phyloP scores from a whole-genome alignment of 2,797 vertebrate genomes.

The Etheostoma perlongum region DNA sequence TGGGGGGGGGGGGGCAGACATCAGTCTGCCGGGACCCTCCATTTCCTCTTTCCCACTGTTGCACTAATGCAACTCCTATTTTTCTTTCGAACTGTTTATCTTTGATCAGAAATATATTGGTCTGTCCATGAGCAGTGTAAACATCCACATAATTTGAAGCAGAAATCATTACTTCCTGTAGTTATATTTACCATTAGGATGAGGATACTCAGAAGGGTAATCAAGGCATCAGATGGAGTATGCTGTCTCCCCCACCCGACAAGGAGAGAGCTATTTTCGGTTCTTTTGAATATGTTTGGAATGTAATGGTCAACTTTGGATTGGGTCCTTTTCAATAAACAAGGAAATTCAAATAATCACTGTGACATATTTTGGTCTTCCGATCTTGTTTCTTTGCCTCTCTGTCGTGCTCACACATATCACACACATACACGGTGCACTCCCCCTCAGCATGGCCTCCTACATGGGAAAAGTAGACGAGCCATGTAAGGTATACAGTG shows the following conservation, averaged over 20 bases:
- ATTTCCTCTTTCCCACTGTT: constrained; percentile 89
- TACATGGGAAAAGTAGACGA: constrained; percentile 61
- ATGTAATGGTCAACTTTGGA: constrained; percentile 70
- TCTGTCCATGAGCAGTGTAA: constrained; percentile 83
- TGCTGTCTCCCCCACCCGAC: background rate
- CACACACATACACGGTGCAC: constrained; percentile 15
- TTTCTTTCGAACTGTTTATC: constrained; percentile 87
- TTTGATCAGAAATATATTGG: constrained; percentile 90
- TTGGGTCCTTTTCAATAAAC: constrained; percentile 81
- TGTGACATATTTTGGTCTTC: constrained; percentile 60
- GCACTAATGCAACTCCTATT: constrained; percentile 84
- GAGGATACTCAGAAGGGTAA: constrained; percentile 78
- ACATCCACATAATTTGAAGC: constrained; percentile 86
- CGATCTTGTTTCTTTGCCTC: constrained; percentile 24
- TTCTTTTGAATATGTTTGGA: constrained; percentile 80
- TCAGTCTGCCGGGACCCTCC: constrained; percentile 86
- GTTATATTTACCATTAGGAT: constrained; percentile 82
- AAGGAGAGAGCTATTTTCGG: constrained; percentile 27
- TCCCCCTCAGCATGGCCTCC: constrained; percentile 47
- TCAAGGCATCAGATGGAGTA: constrained; percentile 75
- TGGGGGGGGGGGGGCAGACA: constrained; percentile 66
- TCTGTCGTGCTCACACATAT: constrained; percentile 13
- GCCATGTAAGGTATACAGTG: constrained; percentile 59
- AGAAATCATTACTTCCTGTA: constrained; percentile 89
- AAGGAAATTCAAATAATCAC: constrained; percentile 80